Evolutionary conservation across 1,140 invertebrate genomes (phyloP), one percentile per base, ranked within the genome.

Genomic region (Hypsibius dujardini): DNA sequence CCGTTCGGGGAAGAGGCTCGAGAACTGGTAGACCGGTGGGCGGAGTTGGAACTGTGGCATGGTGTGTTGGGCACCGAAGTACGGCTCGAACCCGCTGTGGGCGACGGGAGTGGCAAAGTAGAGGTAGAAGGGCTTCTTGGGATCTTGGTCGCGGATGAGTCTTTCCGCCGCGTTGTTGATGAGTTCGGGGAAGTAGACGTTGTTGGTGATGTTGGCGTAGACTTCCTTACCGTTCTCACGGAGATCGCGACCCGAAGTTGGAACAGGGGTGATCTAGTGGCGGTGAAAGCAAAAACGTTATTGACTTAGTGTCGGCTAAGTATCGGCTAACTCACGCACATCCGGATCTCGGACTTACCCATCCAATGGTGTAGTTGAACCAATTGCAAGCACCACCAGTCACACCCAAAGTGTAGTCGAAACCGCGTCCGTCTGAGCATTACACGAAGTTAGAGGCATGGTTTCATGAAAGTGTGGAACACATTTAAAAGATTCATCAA

Each of bases 121-220:
- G 3, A 67, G 12, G 42, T 67, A 67, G 12, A 12, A 67, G 62
- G 62, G 62, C n/a, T 67, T 67, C 3, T n/a, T 15, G 7, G 71
- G 59, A 69, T 79, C 74, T 69, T 79, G 78, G 28, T 74, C 72
- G 3, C 71, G 47, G 14, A 79, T 78, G 47, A 79, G 76, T 45
- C 69, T 74, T 1, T 75, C 74, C 45, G 78, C 77, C 46, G 75
- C 74, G 12, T 50, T 3, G 1, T 75, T 76, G 70, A 77, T 79
- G 40, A 78, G 70, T 59, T 79, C 77, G 15, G 78, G n/a, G 2
- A 77, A 79, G 67, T 78, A 79, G 12, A 72, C 62, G 3, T 67
- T 67, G 62, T 67, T 67, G 62, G 62, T 67, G 12, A 15, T 42
- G 42, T 67, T 67, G 42, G 62, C 12, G 3, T 15, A 67, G 62